Evolutionary conservation across 2,797 vertebrate species (phyloP), one percentile per base, ranked within the genome.

Genomic region (Esox lucius): DNA sequence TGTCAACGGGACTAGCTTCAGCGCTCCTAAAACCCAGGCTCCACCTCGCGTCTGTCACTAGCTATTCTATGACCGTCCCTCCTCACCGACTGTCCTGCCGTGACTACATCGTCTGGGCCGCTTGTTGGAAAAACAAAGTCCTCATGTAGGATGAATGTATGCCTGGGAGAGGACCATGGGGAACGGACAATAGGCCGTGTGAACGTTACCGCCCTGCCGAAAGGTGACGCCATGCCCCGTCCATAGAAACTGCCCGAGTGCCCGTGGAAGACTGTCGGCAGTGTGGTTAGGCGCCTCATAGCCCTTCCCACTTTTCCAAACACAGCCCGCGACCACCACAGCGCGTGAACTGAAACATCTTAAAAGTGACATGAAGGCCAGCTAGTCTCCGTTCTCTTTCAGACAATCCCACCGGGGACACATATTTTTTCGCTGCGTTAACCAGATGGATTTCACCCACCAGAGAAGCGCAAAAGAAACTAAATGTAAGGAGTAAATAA

Each of bases 141-240:
- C 84, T 78, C 73, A 75, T 78, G 72, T 66, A 48, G 28, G 35
- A 8, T 56, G 65, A 78, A 76, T 75, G 17, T 74, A 66, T 82
- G 80, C 75, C 85, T 66, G 77, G 67, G 72, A 65, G 72, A 72
- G 35, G 76, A 78, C 80, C 49, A 17, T 13, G 59, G 80, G 83
- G 75, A 81, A 31, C 19, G 67, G 74, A 33, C 72, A 77, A 81
- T 73, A n/a, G 16, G 7, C n/a, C 66, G 84, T 65, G 56, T 74
- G 53, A 51, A 80, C 77, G 79, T 72, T 83, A 67, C 74, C 78
- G 74, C 51, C 39, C 73, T 68, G 84, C 74, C 85, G 87, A 89
- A 83, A 88, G 86, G 88, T 78, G 83, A 86, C 83, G 83, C 75
- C 46, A 48, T 70, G 61, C 78, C 81, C 42, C 65, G 69, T 69